These are phyloP conservation scores for Synanthedon myopaeformis DNA, from an alignment of 2,888 invertebrate genomes.

Conservation along the genomic window DNA sequence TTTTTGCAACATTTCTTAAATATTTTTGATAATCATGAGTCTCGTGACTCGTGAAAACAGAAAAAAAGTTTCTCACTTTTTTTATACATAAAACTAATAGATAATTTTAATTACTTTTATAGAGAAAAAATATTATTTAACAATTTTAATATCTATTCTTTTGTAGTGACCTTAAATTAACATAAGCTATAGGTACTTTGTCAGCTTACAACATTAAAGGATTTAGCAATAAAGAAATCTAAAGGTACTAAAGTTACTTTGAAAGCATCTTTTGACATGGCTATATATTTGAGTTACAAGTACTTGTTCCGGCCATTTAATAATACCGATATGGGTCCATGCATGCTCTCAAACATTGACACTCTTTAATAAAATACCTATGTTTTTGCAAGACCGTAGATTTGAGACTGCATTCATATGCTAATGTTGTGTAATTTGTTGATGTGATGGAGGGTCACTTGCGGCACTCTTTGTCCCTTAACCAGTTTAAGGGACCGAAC, in stretches of 20 bases:
- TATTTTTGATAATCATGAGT: too few species aligned
- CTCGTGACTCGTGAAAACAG: too few species aligned
- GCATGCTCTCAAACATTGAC: slow-evolving; percentile 37
- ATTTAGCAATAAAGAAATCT: not conserved
- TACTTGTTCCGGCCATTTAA: not conserved
- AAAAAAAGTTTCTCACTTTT: too few species aligned
- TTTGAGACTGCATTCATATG: slow-evolving; percentile 49
- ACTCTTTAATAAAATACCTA: slow-evolving; percentile 50
- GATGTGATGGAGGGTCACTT: slow-evolving; percentile 64
- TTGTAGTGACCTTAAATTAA: too few species aligned
- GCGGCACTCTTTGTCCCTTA: slow-evolving; percentile 54
- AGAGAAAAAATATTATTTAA: too few species aligned
- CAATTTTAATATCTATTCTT: too few species aligned
- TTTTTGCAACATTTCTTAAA: too few species aligned
- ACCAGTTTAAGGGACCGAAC: slow-evolving; percentile 46
- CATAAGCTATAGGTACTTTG: not conserved
- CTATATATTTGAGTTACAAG: not conserved
- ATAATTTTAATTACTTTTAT: too few species aligned
- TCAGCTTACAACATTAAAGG: not conserved
- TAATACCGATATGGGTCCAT: not conserved
- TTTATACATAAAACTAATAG: too few species aligned
- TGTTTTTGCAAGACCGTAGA: slow-evolving; percentile 43
- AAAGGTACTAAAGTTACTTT: not conserved
- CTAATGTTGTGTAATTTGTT: slow-evolving; percentile 67
- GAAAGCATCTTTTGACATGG: not conserved